phyloP scores from a whole-genome alignment of 1,140 invertebrate genomes.

The Meloidogyne chitwoodi region DNA sequence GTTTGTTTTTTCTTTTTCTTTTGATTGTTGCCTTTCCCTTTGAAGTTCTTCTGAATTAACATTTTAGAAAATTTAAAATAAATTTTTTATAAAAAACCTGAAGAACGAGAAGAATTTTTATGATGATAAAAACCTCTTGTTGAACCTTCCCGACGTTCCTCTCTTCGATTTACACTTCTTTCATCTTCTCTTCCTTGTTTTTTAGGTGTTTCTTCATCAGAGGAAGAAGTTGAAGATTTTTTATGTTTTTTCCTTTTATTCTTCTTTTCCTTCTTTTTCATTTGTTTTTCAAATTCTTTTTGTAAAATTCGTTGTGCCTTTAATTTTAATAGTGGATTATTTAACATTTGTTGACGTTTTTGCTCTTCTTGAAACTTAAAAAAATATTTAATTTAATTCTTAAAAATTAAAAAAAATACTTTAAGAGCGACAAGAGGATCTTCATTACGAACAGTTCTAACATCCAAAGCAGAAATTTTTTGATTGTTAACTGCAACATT shows the following conservation, averaged over 20 bases:
- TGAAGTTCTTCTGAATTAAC: too few relatives aligned
- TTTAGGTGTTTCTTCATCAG: constrained; percentile 1
- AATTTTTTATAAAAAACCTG: not conserved
- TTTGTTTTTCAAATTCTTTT: constrained; percentile 39
- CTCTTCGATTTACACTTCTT: not conserved
- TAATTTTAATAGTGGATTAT: constrained; percentile 40
- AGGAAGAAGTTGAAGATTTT: constrained; percentile 16
- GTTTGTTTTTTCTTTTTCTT: not conserved
- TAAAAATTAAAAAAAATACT: constrained; percentile 13
- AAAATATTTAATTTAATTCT: constrained; percentile 6
- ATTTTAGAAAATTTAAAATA: too few relatives aligned
- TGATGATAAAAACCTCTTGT: not conserved
- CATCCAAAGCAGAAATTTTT: constrained; percentile 31
- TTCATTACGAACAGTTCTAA: constrained; percentile 37
- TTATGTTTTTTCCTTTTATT: constrained; percentile 32
- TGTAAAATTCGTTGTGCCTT: constrained; percentile 34
- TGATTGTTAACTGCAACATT: not conserved
- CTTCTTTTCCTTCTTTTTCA: constrained; percentile 34
- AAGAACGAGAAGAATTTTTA: not conserved
- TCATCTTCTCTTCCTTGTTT: not conserved
- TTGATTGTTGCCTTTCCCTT: not conserved
- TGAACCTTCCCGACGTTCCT: not conserved
- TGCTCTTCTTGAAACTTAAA: constrained; percentile 44
- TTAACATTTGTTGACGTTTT: constrained; percentile 26
- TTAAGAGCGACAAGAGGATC: constrained; percentile 44